Conservation (phyloP, 2,797 vertebrate species). For the Acropternis orthonyx region DNA sequence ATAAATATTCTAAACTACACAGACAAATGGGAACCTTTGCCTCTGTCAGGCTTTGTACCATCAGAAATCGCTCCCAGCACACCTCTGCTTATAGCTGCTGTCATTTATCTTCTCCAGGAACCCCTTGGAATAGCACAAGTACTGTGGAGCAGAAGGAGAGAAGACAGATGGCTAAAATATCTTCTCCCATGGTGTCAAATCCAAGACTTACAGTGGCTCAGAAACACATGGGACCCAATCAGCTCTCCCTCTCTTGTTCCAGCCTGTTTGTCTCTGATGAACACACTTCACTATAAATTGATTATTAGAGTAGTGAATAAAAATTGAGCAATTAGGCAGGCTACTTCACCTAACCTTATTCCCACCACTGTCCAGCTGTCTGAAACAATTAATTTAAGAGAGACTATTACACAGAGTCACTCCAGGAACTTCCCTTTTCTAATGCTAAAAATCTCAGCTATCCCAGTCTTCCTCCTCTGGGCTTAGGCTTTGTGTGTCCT, state of each 20-base stretch:
- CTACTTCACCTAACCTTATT: background rate
- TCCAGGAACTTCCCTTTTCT: background rate
- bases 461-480: background rate
- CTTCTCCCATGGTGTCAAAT: background rate
- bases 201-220: background rate
- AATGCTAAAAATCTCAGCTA: background rate
- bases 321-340: background rate
- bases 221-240: background rate
- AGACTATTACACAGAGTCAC: background rate
- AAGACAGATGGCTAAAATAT: background rate
- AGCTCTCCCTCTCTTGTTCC: background rate
- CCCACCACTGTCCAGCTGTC: background rate
- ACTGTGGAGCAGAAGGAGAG: background rate
- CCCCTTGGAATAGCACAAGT: background rate
- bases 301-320: background rate
- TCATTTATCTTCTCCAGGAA: background rate
- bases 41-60: background rate
- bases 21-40: background rate
- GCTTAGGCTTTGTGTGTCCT: background rate
- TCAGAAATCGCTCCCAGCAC: background rate
- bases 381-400: background rate
- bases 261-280: constrained; percentile 2
- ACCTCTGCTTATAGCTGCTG: background rate
- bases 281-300: background rate
- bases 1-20: background rate